Evolutionary conservation across 2,797 vertebrate species (phyloP).

Genomic region (Syncerus caffer): DNA sequence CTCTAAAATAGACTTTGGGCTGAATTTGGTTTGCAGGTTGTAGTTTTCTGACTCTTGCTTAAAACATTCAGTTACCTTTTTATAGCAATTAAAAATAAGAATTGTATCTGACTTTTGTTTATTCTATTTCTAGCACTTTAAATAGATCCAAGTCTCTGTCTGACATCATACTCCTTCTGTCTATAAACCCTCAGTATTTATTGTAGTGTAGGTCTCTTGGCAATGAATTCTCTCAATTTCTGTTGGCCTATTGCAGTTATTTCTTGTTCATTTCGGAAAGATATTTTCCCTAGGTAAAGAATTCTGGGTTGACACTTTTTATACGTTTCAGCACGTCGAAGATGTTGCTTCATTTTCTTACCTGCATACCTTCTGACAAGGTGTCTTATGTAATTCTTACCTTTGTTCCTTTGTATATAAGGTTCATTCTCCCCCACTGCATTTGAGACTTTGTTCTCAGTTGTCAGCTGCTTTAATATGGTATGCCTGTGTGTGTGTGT

Average conservation of each 20-base stretch:
- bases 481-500: background rate
- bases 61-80: background rate
- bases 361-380: background rate
- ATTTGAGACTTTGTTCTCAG: background rate
- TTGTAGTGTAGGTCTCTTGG: background rate
- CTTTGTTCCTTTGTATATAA: background rate
- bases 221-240: background rate
- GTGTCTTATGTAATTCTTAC: background rate
- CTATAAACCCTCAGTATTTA: background rate
- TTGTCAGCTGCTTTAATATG: background rate
- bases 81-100: background rate
- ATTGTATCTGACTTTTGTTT: background rate
- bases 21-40: background rate
- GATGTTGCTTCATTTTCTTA: background rate
- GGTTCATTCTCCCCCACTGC: background rate
- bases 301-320: background rate
- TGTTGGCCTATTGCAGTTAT: background rate
- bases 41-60: background rate
- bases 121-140: background rate
- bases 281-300: background rate
- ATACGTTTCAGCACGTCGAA: background rate
- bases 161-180: background rate
- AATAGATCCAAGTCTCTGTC: background rate
- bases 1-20: background rate
- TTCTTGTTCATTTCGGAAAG: background rate